These are phyloP conservation scores for Condylostylus longicornis DNA, from an alignment of 1,140 invertebrate species.

Conservation along the genomic window DNA sequence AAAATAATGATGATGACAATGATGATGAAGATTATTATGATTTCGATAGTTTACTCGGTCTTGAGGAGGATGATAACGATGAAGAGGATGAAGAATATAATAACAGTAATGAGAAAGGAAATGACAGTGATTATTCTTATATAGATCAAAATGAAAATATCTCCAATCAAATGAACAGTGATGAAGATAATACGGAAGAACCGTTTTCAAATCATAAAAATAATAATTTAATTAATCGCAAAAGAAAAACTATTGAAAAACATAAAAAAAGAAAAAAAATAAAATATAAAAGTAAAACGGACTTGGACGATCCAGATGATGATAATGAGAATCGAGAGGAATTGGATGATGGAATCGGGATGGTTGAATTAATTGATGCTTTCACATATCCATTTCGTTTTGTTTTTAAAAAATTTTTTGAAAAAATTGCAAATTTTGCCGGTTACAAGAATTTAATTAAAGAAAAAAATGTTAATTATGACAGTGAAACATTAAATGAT, in stretches of 20 bases:
- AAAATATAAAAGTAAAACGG: slow-evolving; percentile 12
- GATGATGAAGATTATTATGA: neutral
- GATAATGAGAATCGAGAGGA: slow-evolving; percentile 6
- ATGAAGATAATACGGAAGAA: too few species aligned
- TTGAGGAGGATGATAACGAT: neutral
- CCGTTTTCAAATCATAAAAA: too few species aligned
- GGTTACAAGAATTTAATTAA: slow-evolving; percentile 6
- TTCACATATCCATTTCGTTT: slow-evolving; percentile 26
- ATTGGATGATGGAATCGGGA: slow-evolving; percentile 2
- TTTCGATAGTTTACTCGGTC: too few species aligned
- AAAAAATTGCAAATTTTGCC: slow-evolving; percentile 10
- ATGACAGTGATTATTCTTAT: neutral
- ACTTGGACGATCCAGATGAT: slow-evolving; percentile 9
- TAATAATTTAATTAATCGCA: too few species aligned
- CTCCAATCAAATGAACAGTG: too few species aligned
- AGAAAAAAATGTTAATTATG: too few species aligned
- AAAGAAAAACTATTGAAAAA: too few species aligned
- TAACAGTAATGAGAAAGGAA: neutral
- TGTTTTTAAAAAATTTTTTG: slow-evolving; percentile 21
- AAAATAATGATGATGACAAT: too few species aligned
- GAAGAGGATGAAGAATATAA: neutral
- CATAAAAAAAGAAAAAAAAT: too few species aligned
- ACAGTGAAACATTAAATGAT: too few species aligned
- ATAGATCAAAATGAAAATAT: neutral
- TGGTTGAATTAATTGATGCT: slow-evolving; percentile 16